Base-by-base conservation (phyloP, 1,140 invertebrate genomes). In the Laupala kohalensis region DNA sequence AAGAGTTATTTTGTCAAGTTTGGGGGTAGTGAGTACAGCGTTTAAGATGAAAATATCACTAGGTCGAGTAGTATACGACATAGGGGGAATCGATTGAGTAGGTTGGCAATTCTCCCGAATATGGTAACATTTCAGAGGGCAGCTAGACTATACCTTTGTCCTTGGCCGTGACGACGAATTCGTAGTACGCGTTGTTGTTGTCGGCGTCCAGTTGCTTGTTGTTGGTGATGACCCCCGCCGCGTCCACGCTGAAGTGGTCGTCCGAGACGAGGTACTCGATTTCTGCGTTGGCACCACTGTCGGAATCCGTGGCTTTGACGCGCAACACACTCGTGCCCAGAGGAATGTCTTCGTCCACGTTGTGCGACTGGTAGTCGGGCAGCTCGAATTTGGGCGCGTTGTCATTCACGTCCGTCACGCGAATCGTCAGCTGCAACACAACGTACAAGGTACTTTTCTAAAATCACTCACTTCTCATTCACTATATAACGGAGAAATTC, bases 131-230 rank as follows among this genome's bases (percentile, higher is more conserved):
- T n/a, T n/a, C n/a, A n/a, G n/a, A n/a, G n/a, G n/a, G n/a, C n/a
- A n/a, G n/a, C n/a, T n/a, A n/a, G n/a, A n/a, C n/a, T n/a, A n/a
- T n/a, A 86, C 86, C 94, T 82, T 94, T 95, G 78, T 97, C 94
- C 78, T 92, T 94, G 6, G 94, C 94, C 15, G 93, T 95, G 5
- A 97, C 93, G 26, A 89, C 87, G 77, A 97, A 95, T 80, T 96
- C 93, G 78, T 97, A 96, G 78, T 95, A 95, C n/a, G 94, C 94
- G 79, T 96, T 96, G 76, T 96, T 96, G 76, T 96, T 94, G 77
- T 97, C 95, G 25, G 94, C 95, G 80, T 97, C 95, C 19, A 97
- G 83, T 79, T 95, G 92, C 76, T 94, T 95, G 77, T 94, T 94
- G 78, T 96, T 96, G 27, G 92, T 91, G 69, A 97, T 95, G 19